phyloP scores from a whole-genome alignment of 2,113 vertebrate species.

The Phoenicopterus ruber region DNA sequence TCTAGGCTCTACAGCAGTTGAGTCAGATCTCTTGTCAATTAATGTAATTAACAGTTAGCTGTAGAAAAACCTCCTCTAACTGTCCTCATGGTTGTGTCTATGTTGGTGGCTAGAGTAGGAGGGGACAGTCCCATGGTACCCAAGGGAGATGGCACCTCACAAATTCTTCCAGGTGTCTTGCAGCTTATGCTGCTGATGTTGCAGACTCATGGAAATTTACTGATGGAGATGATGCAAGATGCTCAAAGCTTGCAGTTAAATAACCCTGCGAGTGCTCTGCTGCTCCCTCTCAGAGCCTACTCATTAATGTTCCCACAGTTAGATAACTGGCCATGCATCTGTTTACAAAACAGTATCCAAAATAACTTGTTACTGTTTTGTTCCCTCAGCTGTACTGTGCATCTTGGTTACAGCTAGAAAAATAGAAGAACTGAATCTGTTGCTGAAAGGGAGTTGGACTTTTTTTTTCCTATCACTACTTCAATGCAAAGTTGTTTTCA shows the following conservation, averaged over 20 bases:
- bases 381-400: not conserved
- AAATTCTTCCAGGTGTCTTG: not conserved
- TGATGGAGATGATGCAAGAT: not conserved
- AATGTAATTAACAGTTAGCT: not conserved
- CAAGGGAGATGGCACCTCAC: not conserved
- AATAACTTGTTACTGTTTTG: not conserved
- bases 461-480: not conserved
- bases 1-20: not conserved
- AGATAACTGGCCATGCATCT: not conserved
- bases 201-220: not conserved
- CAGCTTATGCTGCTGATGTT: not conserved
- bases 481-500: not conserved
- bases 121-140: not conserved
- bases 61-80: not conserved
- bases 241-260: not conserved
- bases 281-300: not conserved
- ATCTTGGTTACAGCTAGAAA: not conserved
- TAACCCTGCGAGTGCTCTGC: not conserved
- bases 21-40: not conserved
- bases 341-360: constrained; percentile 22
- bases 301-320: not conserved
- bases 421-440: not conserved
- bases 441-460: not conserved
- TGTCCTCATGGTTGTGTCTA: not conserved
- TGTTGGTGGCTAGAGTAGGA: not conserved